Base-by-base conservation (phyloP, 2,113 vertebrate species). In the Scortum barcoo region DNA sequence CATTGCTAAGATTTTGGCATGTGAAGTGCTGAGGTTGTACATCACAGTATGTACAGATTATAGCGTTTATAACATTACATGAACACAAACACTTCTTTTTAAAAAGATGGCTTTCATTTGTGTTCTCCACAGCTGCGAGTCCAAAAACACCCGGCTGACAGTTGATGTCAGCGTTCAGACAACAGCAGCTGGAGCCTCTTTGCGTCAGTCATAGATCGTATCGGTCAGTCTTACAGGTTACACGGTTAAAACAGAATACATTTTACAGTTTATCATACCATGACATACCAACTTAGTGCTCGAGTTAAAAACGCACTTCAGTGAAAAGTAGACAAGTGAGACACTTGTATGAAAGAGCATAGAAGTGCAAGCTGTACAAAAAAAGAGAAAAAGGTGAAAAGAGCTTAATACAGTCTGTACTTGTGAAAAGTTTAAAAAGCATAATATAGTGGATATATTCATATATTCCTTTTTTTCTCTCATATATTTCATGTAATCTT, bases 301-400 rank as follows among this genome's bases (percentile, higher is more conserved):
- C 2, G 8, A 80, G 78, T 73, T 83, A 77, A 87, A 90, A 88
- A 85, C 57, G 16, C 86, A 75, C 80, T 77, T 87, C 51, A 84
- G 86, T 90, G 85, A 89, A 86, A 86, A 81, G 79, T 70, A 76
- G 75, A 87, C 74, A 63, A 84, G 86, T 71, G 84, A 79, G 62
- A 86, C 79, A 78, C 60, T 54, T 61, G 67, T 81, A 63, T 28
- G 69, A 88, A 86, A 88, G 74, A 86, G 83, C 79, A 48, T 19
- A 70, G 76, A 79, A 91, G 90, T 86, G 81, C 75, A 86, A 78
- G 78, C 86, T 87, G 84, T 91, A 90, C 72, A 81, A 92, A 92
- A 86, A 67, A 46, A 46, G 62, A 71, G 74, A 80, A 89, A 76
- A 80, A 89, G 71, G 50, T 86, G 75, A 73, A 85, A 87, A 86